These are phyloP conservation scores for Rhamphomyia laevipes DNA, from an alignment of 2,888 invertebrate genomes.

Conservation along the genomic window DNA sequence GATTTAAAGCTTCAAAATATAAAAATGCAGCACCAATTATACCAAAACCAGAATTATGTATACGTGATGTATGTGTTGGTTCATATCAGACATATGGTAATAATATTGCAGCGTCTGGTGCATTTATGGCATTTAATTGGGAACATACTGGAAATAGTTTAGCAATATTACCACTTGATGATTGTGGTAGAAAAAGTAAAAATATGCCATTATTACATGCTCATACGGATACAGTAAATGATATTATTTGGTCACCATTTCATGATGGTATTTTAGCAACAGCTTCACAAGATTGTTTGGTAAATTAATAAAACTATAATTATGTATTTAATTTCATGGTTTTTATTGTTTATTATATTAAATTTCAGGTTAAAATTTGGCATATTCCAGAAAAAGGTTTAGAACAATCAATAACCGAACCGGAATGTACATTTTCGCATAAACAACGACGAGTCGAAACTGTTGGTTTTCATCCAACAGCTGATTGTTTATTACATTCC, in stretches of 20 bases:
- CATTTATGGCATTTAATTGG: conserved; percentile 92
- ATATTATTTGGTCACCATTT: conserved; percentile 92
- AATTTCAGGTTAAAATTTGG: conserved; percentile 72
- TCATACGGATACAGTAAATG: conserved; percentile 83
- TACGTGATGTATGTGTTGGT: conserved; percentile 81
- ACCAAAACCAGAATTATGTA: conserved; percentile 83
- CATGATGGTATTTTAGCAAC: conserved; percentile 87
- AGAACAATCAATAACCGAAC: conserved; percentile 60
- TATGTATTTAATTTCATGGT: conserved; percentile 4
- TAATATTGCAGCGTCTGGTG: conserved; percentile 85
- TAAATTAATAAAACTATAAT: conserved; percentile 25
- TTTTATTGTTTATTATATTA: no score
- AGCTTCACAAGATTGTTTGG: conserved; percentile 77
- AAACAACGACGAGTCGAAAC: conserved; percentile 79
- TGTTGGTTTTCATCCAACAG: conserved; percentile 83
- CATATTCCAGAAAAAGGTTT: conserved; percentile 73
- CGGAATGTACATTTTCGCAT: conserved; percentile 71
- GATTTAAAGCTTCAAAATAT: conserved; percentile 96
- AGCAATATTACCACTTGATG: conserved; percentile 76
- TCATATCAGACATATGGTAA: conserved; percentile 92
- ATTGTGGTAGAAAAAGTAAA: conserved; percentile 80
- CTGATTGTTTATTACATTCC: conserved; percentile 78
- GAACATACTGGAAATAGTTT: conserved; percentile 86
- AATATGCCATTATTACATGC: conserved; percentile 77
- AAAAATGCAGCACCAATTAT: conserved; percentile 96